Percentiles rank a stretch among this genome's conserved stretches.
Conservation (phyloP, 30 jellyfish, hydroid and myxozoan species). For the Nemopilema nomurai region DNA sequence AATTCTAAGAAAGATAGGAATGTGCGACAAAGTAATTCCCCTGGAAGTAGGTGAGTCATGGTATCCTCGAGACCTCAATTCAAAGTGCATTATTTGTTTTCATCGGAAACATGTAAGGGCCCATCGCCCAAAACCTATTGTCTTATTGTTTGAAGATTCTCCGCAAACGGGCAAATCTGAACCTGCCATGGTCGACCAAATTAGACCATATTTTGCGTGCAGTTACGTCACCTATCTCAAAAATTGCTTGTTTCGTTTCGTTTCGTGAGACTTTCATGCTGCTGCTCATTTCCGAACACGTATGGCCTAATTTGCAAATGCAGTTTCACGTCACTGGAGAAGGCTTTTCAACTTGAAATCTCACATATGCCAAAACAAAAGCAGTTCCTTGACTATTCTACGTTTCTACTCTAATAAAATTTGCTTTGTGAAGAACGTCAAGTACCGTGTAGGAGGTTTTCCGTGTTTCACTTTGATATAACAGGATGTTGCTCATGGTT, state of each 20-base stretch:
- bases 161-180: conserved; percentile 29
- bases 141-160: neutral
- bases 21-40: neutral
- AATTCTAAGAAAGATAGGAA: neutral
- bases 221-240: neutral
- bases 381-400: too few species aligned
- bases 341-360: too few species aligned
- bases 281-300: too few species aligned
- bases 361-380: too few species aligned
- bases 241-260: neutral
- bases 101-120: conserved; percentile 49
- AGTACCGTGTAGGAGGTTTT: too few species aligned
- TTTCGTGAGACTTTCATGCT: too few species aligned
- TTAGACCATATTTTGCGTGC: neutral
- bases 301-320: too few species aligned
- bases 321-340: too few species aligned
- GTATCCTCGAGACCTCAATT: conserved; percentile 3
- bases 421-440: too few species aligned
- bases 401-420: too few species aligned
- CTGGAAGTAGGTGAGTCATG: neutral
- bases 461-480: too few species aligned
- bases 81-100: conserved; percentile 31
- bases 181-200: conserved; percentile 26
- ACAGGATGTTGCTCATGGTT: too few species aligned
- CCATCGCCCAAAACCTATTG: conserved; percentile 35